A percentile compares a stretch with the other conserved stretches of the same genome.
phyloP scores from a whole-genome alignment of 1,140 invertebrate species.

The Matsumurasca onukii region DNA sequence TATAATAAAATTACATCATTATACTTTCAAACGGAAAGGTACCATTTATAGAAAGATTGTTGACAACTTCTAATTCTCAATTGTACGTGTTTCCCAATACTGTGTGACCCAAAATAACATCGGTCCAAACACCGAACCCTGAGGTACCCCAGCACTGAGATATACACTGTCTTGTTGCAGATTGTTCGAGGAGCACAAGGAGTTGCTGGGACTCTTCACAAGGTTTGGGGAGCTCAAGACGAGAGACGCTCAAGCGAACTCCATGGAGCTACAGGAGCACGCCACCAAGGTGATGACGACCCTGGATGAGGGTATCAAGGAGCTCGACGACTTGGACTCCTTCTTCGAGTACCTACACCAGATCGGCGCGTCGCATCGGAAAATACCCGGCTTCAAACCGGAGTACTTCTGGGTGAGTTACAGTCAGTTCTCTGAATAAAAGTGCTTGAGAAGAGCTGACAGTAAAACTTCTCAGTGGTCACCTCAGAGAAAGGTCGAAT shows the following conservation, averaged over 20 bases:
- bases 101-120: too few relatives aligned
- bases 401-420: slow-evolving; percentile 87
- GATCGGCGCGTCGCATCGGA: slow-evolving; percentile 78
- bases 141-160: too few relatives aligned
- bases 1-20: too few relatives aligned
- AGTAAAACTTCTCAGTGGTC: too few relatives aligned
- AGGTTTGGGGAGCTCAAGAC: slow-evolving; percentile 78
- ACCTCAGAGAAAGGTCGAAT: too few relatives aligned
- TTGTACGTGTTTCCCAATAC: too few relatives aligned
- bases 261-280: slow-evolving; percentile 80
- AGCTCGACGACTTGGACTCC: slow-evolving; percentile 78
- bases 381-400: slow-evolving; percentile 80
- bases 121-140: too few relatives aligned
- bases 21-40: too few relatives aligned
- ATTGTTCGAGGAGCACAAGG: slow-evolving; percentile 84
- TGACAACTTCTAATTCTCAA: too few relatives aligned
- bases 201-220: slow-evolving; percentile 76
- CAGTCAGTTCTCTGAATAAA: too few relatives aligned
- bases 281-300: slow-evolving; percentile 87
- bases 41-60: too few relatives aligned
- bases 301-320: slow-evolving; percentile 81
- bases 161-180: slow-evolving; percentile 60
- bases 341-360: slow-evolving; percentile 81
- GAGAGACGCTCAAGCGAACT: slow-evolving; percentile 75
- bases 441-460: too few relatives aligned